phyloP scores from a whole-genome alignment of 2,888 invertebrate species.

The Apocheima hispidaria region DNA sequence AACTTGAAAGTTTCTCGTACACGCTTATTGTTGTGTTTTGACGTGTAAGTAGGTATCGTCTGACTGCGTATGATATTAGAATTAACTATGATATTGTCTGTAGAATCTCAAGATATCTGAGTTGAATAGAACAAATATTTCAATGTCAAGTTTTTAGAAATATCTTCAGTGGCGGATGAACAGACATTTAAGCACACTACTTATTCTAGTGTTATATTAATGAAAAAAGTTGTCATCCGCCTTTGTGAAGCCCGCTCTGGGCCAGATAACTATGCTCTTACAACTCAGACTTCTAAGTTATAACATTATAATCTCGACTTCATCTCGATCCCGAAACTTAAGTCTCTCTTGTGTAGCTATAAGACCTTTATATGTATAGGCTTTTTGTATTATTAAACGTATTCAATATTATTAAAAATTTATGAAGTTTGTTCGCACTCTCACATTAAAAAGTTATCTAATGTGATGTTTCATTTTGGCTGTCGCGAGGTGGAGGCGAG shows the following conservation, averaged over 20 bases:
- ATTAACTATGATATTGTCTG: conserved; percentile 25
- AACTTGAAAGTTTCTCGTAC: conserved; percentile 10
- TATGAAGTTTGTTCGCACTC: conserved; percentile 45
- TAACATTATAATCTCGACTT: conserved; percentile 34
- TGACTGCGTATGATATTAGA: conserved; percentile 27
- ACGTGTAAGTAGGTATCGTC: conserved; percentile 11
- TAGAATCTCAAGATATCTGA: conserved; percentile 31
- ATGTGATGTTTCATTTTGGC: conserved; percentile 30
- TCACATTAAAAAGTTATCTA: conserved; percentile 36
- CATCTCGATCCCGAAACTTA: conserved; percentile 41
- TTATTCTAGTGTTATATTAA: neutral
- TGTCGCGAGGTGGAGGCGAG: conserved; percentile 26
- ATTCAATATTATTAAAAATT: conserved; percentile 41
- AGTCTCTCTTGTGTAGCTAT: conserved; percentile 48
- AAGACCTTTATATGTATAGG: conserved; percentile 45
- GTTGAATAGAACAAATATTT: conserved; percentile 10
- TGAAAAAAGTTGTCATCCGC: neutral
- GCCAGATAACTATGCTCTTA: neutral
- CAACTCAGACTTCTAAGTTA: conserved; percentile 24
- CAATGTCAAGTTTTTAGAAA: neutral
- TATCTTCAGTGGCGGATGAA: neutral
- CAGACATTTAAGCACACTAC: conserved; percentile 2
- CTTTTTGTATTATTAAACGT: conserved; percentile 46
- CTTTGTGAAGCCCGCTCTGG: neutral
- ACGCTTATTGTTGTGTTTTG: conserved; percentile 18